A percentile compares a stretch with the other conserved stretches of the same genome.
Conservation (phyloP, 2,113 vertebrate genomes). For the Myanophis thanlyinensis region DNA sequence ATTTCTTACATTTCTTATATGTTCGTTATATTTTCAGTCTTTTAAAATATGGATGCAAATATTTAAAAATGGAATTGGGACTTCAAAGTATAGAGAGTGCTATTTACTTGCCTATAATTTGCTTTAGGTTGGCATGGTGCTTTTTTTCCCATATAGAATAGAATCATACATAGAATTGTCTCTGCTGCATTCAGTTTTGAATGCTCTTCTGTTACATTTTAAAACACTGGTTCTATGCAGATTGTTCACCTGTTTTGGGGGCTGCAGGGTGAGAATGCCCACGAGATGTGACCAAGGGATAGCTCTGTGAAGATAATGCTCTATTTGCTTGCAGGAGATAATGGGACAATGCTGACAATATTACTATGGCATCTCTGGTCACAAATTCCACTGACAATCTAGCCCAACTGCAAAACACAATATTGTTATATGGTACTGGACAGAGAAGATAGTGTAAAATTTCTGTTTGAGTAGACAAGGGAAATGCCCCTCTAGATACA, state of each 20-base stretch:
- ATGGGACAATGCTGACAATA: background rate
- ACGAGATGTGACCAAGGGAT: background rate
- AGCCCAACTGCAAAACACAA: background rate
- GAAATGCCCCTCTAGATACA: background rate
- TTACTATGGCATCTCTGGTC: background rate
- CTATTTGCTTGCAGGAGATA: background rate
- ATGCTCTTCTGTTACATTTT: background rate
- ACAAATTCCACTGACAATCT: background rate
- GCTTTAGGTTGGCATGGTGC: too few species aligned
- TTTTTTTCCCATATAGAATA: background rate
- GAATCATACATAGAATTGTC: background rate
- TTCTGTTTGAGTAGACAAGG: background rate
- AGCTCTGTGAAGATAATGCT: background rate
- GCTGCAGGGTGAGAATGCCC: background rate
- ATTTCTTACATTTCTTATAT: background rate
- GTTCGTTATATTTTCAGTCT: background rate
- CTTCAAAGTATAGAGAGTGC: background rate
- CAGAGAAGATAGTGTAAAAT: background rate
- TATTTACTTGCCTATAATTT: background rate
- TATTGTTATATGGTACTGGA: background rate
- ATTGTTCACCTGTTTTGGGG: background rate
- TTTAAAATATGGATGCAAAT: background rate
- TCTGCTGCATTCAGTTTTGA: background rate
- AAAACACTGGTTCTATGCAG: background rate
- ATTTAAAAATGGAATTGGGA: background rate